Percentiles rank a stretch among this genome's conserved stretches.
Conservation (phyloP, 2,888 invertebrate species). For the Rhaphigaster nebulosa region DNA sequence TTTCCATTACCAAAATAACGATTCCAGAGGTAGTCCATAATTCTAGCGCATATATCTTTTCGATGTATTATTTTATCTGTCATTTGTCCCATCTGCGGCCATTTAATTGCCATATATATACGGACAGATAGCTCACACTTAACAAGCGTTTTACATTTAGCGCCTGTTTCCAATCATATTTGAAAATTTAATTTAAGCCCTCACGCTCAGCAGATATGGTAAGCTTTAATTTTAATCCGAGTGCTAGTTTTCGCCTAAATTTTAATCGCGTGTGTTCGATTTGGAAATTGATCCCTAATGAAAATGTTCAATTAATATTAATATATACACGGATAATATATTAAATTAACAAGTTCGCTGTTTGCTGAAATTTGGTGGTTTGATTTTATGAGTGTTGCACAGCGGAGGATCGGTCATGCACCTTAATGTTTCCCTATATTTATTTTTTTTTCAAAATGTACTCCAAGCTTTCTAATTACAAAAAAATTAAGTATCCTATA, state of each 20-base stretch:
- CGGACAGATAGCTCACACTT: constrained; percentile 9
- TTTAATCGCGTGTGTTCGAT: neutral
- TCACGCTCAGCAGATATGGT: neutral
- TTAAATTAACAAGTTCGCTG: neutral
- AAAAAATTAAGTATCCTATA: no score
- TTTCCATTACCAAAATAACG: neutral
- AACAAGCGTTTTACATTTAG: constrained; percentile 38
- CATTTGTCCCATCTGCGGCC: constrained; percentile 4
- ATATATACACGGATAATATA: neutral
- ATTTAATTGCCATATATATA: constrained; percentile 30
- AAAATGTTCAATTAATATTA: neutral
- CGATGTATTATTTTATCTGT: constrained; percentile 31
- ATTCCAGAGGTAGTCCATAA: neutral
- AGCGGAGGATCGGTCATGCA: neutral
- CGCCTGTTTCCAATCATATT: constrained; percentile 25
- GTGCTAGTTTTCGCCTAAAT: constrained; percentile 14
- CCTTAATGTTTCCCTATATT: neutral
- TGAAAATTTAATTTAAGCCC: constrained; percentile 11
- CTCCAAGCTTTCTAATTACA: no score
- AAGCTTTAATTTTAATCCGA: neutral
- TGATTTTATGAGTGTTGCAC: neutral
- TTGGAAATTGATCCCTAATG: neutral
- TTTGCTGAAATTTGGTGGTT: neutral
- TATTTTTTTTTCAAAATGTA: no score
- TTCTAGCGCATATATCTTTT: constrained; percentile 15